Evolutionary conservation across 2,113 vertebrate species (phyloP), one percentile per base, ranked within the genome.

Genomic region (Sitta europaea): DNA sequence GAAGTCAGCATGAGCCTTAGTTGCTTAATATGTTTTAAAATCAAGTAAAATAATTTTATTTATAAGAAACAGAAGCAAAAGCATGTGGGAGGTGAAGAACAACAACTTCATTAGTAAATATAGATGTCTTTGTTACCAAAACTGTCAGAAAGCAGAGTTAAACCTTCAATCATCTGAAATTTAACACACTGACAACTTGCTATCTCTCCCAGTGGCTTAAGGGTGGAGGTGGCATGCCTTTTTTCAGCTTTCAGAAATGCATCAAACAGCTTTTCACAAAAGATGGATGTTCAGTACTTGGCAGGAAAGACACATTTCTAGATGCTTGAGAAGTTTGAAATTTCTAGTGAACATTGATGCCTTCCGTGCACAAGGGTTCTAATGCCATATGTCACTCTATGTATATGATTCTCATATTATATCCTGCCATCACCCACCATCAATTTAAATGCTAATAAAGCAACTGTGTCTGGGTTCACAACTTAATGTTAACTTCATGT

Each of bases 301-400:
- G 66, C 74, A 90, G 71, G 79, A 62, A 84, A 81, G 65, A 53
- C 23, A 75, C 6, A 4, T 73, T 85, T 85, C 74, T 66, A 87
- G 71, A 95, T 85, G 71, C 70, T 61, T 91, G 58, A 75, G 68
- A 91, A 85, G 74, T 72, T 45, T 96, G 66, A 66, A 76, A 85
- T 90, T 85, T 85, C 77, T 96, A 33, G 35, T 0, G 5, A 88
- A 66, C 15, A 2, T 5, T 15, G 57, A 73, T 78, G 57, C 22
- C 11, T 65, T 85, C 53, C 0, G 0, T 70, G 58, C 71, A 78
- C 27, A 29, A 65, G 33, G 23, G 9, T 61, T 81, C 57, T 70
- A 86, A 80, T 14, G 16, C 20, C 27, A 21, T n/a, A 27, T 3
- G 6, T 71, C 33, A 40, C 27, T 19, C 23, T 19, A 77, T 48